Conservation (phyloP, 2,797 vertebrate genomes). For the Gymnoscopelus microlampas region DNA sequence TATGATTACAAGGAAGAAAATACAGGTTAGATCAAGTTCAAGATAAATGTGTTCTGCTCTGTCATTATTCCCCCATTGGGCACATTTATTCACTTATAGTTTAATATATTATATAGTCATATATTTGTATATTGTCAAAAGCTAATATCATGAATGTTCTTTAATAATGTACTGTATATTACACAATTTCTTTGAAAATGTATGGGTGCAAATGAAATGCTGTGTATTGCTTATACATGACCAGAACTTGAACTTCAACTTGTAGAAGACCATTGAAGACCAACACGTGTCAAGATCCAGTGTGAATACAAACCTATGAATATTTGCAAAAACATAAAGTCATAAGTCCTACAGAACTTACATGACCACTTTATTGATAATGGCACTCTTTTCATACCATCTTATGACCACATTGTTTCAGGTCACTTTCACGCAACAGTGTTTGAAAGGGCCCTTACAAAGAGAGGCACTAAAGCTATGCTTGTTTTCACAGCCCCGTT, state of each 20-base stretch:
- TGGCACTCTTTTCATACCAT: not conserved
- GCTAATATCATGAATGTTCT: too few relatives aligned
- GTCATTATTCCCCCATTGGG: not conserved
- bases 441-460: not conserved
- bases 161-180: not conserved
- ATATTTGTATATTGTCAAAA: not conserved
- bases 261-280: too few relatives aligned
- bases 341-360: conserved; percentile 2
- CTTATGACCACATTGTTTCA: conserved; percentile 1
- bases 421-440: not conserved
- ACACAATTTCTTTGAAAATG: not conserved
- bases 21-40: too few relatives aligned
- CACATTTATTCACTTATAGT: not conserved
- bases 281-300: too few relatives aligned
- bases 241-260: not conserved
- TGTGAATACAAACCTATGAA: not conserved
- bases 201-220: too few relatives aligned
- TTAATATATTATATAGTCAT: not conserved
- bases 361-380: conserved; percentile 17
- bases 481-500: conserved; percentile 3
- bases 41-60: not conserved
- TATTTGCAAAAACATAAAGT: not conserved
- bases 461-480: not conserved
- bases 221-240: not conserved
- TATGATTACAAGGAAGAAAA: too few relatives aligned